Percentiles rank a stretch among this genome's conserved stretches.
Conservation (phyloP, 2,797 vertebrate genomes). For the Phalanger gymnotis region DNA sequence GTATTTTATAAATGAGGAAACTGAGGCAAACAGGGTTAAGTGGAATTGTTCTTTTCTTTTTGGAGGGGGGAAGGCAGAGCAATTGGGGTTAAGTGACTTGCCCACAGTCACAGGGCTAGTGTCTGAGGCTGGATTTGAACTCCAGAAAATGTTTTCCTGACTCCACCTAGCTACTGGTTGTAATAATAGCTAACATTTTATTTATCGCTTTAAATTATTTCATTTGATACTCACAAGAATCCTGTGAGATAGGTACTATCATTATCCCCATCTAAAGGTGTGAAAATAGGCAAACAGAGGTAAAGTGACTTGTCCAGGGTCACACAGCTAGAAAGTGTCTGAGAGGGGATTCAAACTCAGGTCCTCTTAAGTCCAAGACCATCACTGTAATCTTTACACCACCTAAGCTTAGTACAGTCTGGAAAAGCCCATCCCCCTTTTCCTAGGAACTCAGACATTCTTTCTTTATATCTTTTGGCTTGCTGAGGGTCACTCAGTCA, state of each 20-base stretch:
- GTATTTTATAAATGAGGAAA: neutral
- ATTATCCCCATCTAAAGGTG: no score
- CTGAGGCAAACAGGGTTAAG: no score
- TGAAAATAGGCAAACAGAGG: no score
- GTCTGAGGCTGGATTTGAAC: neutral
- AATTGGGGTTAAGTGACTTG: no score
- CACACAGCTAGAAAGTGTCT: neutral
- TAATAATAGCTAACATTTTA: neutral
- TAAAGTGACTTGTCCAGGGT: neutral
- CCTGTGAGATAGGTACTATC: no score
- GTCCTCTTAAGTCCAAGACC: neutral
- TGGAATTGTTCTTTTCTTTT: no score
- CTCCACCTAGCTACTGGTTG: neutral
- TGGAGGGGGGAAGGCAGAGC: no score
- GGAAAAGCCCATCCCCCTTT: slow-evolving; percentile 33
- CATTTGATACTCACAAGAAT: neutral
- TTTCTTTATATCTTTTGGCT: slow-evolving; percentile 48
- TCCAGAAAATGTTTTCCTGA: neutral
- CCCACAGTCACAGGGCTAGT: no score
- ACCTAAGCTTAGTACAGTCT: slow-evolving; percentile 25
- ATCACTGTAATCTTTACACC: slow-evolving; percentile 54
- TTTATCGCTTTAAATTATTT: neutral
- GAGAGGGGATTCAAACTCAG: neutral
- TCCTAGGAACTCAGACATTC: slow-evolving; percentile 33
- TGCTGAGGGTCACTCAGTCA: slow-evolving; percentile 12